phyloP scores from a whole-genome alignment of 2,797 vertebrate species.

The Buceros bicornis region DNA sequence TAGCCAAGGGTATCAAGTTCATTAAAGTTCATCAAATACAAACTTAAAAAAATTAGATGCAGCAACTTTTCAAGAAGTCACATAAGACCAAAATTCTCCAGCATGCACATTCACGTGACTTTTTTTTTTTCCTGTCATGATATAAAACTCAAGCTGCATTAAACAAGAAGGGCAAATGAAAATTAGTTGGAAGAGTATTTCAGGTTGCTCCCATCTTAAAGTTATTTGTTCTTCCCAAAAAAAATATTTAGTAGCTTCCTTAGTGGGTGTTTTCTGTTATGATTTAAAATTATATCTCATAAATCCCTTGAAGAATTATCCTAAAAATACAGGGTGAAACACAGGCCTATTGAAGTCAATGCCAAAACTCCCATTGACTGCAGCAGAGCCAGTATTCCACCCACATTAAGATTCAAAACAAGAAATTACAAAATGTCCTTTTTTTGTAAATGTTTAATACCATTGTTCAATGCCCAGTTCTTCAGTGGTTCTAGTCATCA shows the following conservation, averaged over 20 bases:
- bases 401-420: slow-evolving; percentile 69
- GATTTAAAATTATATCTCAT: slow-evolving; percentile 69
- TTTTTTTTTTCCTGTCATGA: not conserved
- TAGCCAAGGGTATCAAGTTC: slow-evolving; percentile 65
- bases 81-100: not conserved
- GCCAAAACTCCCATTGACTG: slow-evolving; percentile 70
- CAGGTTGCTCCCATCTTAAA: slow-evolving; percentile 51
- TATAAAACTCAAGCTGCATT: slow-evolving; percentile 1
- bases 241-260: slow-evolving; percentile 74
- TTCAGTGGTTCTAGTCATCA: not conserved
- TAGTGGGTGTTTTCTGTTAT: slow-evolving; percentile 74
- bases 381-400: slow-evolving; percentile 67
- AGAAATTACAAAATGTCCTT: slow-evolving; percentile 59
- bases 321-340: slow-evolving; percentile 73
- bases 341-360: slow-evolving; percentile 65
- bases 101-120: not conserved
- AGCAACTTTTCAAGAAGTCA: slow-evolving; percentile 28
- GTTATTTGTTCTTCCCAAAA: slow-evolving; percentile 54
- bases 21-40: slow-evolving; percentile 69
- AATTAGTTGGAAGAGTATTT: slow-evolving; percentile 49
- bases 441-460: slow-evolving; percentile 23
- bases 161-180: slow-evolving; percentile 28
- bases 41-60: not conserved
- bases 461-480: not conserved
- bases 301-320: slow-evolving; percentile 72